Percentiles rank a stretch among this genome's conserved stretches.
phyloP scores from a whole-genome alignment of 2,113 vertebrate genomes.

The Notiomystis cincta region DNA sequence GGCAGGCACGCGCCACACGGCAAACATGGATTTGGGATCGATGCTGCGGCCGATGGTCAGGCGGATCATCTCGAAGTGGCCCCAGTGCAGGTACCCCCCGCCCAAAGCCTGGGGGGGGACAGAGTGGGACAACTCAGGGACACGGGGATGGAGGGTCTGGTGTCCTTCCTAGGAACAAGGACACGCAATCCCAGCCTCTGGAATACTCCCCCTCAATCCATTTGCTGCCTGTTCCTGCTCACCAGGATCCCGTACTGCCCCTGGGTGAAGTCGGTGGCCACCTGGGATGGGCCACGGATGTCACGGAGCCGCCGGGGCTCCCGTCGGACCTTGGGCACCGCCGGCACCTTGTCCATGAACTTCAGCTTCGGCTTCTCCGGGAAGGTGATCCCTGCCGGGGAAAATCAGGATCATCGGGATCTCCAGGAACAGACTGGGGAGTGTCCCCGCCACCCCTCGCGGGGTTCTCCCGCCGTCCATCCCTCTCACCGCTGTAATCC shows the following conservation, averaged over 20 bases:
- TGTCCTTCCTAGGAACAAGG: not conserved
- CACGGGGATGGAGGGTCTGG: not conserved
- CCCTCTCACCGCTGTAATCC: slow-evolving; percentile 77
- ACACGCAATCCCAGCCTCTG: not conserved
- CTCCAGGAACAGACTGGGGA: accelerated
- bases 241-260: slow-evolving; percentile 91
- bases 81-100: slow-evolving; percentile 92
- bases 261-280: slow-evolving; percentile 74
- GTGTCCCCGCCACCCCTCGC: accelerated
- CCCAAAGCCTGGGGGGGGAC: slow-evolving; percentile 80
- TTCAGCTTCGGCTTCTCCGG: slow-evolving; percentile 86
- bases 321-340: slow-evolving; percentile 78
- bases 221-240: not conserved
- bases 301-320: slow-evolving; percentile 82
- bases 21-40: slow-evolving; percentile 82
- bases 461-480: not conserved
- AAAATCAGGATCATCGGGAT: accelerated
- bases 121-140: not conserved
- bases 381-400: slow-evolving; percentile 76
- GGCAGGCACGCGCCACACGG: slow-evolving; percentile 82
- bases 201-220: accelerated
- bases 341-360: slow-evolving; percentile 85
- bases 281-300: slow-evolving; percentile 81
- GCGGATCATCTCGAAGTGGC: slow-evolving; percentile 96
- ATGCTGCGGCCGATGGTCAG: slow-evolving; percentile 87